These are phyloP conservation scores for Laticauda laticaudata DNA, from an alignment of 2,113 vertebrate genomes.

Conservation along the genomic window DNA sequence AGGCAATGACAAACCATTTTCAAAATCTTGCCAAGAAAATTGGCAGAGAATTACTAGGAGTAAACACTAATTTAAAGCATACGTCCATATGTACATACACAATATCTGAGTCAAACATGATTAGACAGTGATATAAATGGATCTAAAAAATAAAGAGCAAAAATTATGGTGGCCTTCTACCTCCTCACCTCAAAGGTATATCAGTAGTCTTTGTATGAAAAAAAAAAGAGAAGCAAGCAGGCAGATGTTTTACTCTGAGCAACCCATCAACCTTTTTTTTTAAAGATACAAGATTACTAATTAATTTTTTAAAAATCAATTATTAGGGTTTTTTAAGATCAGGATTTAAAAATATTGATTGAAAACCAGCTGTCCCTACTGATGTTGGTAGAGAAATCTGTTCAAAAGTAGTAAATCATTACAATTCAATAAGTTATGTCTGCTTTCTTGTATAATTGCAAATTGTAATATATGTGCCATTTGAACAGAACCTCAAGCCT, in stretches of 20 bases:
- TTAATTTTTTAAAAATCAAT: conserved; percentile 1
- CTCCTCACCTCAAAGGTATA: not conserved
- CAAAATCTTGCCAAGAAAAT: not conserved
- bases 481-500: not conserved
- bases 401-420: not conserved
- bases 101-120: not conserved
- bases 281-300: not conserved
- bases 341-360: not conserved
- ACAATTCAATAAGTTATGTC: not conserved
- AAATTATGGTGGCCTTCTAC: not conserved
- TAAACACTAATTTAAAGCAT: not conserved
- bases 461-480: conserved; percentile 3
- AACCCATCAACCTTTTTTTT: not conserved
- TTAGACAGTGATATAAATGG: not conserved
- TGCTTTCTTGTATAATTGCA: conserved; percentile 1
- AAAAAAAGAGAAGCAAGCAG: not conserved
- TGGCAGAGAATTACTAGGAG: not conserved
- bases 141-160: not conserved
- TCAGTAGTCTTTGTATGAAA: not conserved
- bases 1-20: not conserved
- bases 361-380: conserved; percentile 10
- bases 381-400: conserved; percentile 1
- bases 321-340: not conserved
- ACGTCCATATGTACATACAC: not conserved
- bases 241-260: not conserved